Base-by-base conservation (phyloP, 2,797 vertebrate genomes). In the Alectoris magna region DNA sequence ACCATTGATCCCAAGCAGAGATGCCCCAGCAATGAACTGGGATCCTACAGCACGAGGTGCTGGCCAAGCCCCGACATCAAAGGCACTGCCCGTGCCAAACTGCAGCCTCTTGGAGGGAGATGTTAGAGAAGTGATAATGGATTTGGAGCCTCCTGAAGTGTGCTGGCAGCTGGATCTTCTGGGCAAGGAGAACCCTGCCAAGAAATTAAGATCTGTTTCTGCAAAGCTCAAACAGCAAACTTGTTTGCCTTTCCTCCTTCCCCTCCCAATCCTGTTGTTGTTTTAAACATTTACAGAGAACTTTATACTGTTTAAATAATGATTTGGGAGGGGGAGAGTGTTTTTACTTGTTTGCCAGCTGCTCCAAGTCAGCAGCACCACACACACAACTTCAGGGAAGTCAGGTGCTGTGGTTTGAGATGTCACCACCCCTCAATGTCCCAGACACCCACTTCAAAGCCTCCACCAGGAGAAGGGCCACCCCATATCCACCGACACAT, bases 191-290 rank as follows among this genome's bases (percentile, higher is more conserved):
- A 90, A 41, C 38, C 21, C 87, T 95, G 95, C 92, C 94, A 96
- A 81, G 89, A 55, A 95, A 93, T 72, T 34, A 79, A 86, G 91
- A 79, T 89, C 73, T 95, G 92, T 92, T 92, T 91, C 73, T 92
- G 82, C 14, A 9, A 86, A 93, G 87, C 84, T 95, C 94, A 93
- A 96, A 88, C 79, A 78, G 94, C 95, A 94, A 95, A 88, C 72
- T 89, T 96, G 84, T 96, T 96, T 96, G 88, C 81, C 93, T 94
- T 95, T 94, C 56, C 85, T 96, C 77, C 78, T 92, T 94, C 94
- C 94, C 92, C 84, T 95, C 89, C 84, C 91, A 89, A 79, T 64
- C 68, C 12, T n/a, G 41, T 84, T 94, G 90, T 89, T 93, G 75
- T 84, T 84, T 94, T 90, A 96, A 96, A 95, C 89, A 93, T 94